Evolutionary conservation across 2,113 vertebrate species (phyloP), one percentile per base, ranked within the genome.

Genomic region (Reinhardtius hippoglossoides): DNA sequence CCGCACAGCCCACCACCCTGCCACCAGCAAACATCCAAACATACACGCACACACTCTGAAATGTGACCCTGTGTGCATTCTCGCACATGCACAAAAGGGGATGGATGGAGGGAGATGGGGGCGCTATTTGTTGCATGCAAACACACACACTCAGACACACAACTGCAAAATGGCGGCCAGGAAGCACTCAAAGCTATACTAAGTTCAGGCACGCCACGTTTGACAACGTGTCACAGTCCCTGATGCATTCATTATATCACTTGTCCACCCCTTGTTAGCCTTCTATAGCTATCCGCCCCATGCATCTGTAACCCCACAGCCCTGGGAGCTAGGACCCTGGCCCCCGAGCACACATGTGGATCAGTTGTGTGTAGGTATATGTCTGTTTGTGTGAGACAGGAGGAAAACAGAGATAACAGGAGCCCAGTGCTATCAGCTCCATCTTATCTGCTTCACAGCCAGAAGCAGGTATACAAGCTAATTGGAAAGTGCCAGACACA

Each of bases 371-470:
- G 40, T 88, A 63, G 50, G 76, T 60, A 48, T 71, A 63, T 71
- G 57, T 64, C 70, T 40, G 54, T 44, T 62, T 67, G 40, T 67
- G 62, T 72, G 88, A 89, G 88, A 91, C 91, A 89, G 87, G 82
- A 86, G 84, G 85, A 76, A 89, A 88, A 92, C 87, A 87, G 89
- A 92, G 92, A 92, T 92, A 92, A 91, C 88, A 84, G 84, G n/a
- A 74, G 81, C 88, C 86, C 2, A 67, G 76, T 74, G 81, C 67
- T 91, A 92, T 93, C 91, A 56, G 82, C 88, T 89, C 87, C 78
- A 92, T 92, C 92, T 93, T 92, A 93, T 93, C 90, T 91, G 23
- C 76, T 83, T 86, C 91, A 90, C 91, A 90, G 89, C 90, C 89
- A 92, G 88, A 87, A 88, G 87, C 92, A 91, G 89, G 87, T 89